Conservation (phyloP, 2,888 invertebrate species). For the Germaria angustata region DNA sequence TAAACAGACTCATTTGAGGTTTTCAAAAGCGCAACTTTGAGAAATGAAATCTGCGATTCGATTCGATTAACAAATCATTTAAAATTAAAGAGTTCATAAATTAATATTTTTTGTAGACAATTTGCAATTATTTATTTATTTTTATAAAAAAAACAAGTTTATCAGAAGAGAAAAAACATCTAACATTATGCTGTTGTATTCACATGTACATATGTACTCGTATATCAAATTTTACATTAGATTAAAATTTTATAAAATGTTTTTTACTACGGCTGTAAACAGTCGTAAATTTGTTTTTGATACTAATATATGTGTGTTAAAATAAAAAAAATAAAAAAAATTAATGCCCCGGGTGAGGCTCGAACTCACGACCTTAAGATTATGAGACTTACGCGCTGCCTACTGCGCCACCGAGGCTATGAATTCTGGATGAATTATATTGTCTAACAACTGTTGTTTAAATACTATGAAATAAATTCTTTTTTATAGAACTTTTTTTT, state of each 20-base stretch:
- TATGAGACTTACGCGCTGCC: slow-evolving; percentile 78
- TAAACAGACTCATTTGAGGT: neutral
- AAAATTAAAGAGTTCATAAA: slow-evolving; percentile 23
- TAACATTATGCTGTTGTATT: neutral
- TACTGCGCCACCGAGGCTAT: slow-evolving; percentile 77
- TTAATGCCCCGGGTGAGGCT: slow-evolving; percentile 76
- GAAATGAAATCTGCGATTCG: slow-evolving; percentile 1
- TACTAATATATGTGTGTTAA: too few relatives aligned
- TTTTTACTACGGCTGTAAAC: too few relatives aligned
- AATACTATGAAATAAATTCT: neutral
- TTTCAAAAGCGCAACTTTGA: neutral
- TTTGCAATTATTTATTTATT: slow-evolving; percentile 33
- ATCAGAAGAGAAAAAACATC: neutral
- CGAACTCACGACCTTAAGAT: slow-evolving; percentile 78
- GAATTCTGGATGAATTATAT: too few relatives aligned
- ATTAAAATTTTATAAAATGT: neutral
- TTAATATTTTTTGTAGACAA: slow-evolving; percentile 26
- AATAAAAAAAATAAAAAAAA: slow-evolving; percentile 2
- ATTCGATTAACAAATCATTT: slow-evolving; percentile 55
- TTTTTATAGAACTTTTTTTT: neutral
- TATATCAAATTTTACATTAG: neutral
- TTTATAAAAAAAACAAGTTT: neutral
- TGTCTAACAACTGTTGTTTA: too few relatives aligned
- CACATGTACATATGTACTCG: too few relatives aligned
- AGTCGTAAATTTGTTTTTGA: neutral